Conservation (phyloP, 1,140 invertebrate genomes). For the Trichonephila clavipes region DNA sequence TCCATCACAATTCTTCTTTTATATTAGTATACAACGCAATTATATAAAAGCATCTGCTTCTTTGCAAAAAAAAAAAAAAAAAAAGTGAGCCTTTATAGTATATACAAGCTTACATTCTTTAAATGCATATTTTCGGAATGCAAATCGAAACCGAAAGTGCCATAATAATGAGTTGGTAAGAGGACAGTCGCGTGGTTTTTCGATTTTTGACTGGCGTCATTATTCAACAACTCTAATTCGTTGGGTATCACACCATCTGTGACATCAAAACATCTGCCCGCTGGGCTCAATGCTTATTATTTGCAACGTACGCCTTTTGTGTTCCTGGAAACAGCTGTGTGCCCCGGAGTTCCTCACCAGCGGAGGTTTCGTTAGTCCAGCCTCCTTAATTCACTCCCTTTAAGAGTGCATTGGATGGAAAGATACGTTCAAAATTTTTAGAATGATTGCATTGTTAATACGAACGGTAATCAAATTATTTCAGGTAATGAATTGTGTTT, state of each 20-base stretch:
- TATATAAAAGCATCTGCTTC: too few species aligned
- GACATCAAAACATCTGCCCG: not conserved
- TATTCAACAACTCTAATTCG: not conserved
- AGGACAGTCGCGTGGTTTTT: not conserved
- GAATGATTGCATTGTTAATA: too few species aligned
- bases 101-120: too few species aligned
- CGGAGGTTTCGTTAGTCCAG: too few species aligned
- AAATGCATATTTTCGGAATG: too few species aligned
- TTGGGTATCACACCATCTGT: not conserved
- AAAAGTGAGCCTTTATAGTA: too few species aligned
- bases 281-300: not conserved
- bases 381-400: too few species aligned
- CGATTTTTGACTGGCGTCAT: not conserved
- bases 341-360: not conserved
- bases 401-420: too few species aligned
- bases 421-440: too few species aligned
- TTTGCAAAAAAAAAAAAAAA: too few species aligned
- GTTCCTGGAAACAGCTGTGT: not conserved
- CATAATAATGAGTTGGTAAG: not conserved
- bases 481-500: too few species aligned
- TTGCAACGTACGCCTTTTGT: conserved; percentile 60
- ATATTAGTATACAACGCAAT: not conserved
- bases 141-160: not conserved
- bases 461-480: too few species aligned
- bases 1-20: not conserved